A percentile compares a stretch with the other conserved stretches of the same genome.
These are phyloP conservation scores for Hypothenemus hampei DNA, from an alignment of 1,140 invertebrate species.

Conservation along the genomic window DNA sequence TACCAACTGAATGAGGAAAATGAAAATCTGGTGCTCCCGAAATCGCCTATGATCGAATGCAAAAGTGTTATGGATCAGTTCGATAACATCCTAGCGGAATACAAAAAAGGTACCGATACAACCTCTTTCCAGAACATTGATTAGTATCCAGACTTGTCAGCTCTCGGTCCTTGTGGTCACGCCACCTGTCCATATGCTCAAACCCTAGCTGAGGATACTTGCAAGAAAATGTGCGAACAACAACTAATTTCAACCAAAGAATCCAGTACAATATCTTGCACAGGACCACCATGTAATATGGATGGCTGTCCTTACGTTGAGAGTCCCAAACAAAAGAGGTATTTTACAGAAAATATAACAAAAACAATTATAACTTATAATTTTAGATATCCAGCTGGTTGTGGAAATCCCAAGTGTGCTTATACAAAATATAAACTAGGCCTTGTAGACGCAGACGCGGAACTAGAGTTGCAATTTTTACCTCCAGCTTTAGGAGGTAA, in stretches of 20 bases:
- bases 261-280: conserved; percentile 10
- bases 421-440: conserved; percentile 39
- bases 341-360: not conserved
- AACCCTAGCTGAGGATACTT: conserved; percentile 32
- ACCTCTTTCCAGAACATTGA: not conserved
- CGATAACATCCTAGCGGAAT: conserved; percentile 39
- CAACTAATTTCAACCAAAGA: not conserved
- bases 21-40: conserved; percentile 23
- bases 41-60: conserved; percentile 36
- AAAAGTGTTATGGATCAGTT: conserved; percentile 42
- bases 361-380: not conserved
- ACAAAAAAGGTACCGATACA: conserved; percentile 32
- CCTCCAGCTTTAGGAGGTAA: conserved; percentile 22
- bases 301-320: conserved; percentile 19
- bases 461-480: conserved; percentile 32
- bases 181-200: conserved; percentile 36
- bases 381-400: conserved; percentile 32
- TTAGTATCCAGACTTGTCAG: not conserved
- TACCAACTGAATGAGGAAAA: conserved; percentile 19
- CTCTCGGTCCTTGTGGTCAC: conserved; percentile 39
- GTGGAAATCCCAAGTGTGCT: conserved; percentile 38
- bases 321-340: conserved; percentile 13
- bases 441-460: conserved; percentile 33
- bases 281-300: conserved; percentile 14
- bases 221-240: conserved; percentile 31